Conservation (phyloP, 2,113 vertebrate species). For the Eira barbara region DNA sequence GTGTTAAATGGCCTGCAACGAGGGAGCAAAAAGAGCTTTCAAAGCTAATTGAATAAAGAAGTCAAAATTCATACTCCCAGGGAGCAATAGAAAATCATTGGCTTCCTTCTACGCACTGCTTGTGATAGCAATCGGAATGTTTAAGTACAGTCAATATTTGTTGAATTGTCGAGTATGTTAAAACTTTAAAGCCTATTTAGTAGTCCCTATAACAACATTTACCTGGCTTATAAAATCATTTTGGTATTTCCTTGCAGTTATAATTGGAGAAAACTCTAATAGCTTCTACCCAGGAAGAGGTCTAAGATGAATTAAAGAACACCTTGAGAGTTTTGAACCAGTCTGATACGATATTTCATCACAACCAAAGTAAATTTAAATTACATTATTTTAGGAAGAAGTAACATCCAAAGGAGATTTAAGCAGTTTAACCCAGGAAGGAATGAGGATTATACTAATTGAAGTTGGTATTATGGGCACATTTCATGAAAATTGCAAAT, state of each 20-base stretch:
- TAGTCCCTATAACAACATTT: constrained; percentile 15
- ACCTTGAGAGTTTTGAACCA: constrained; percentile 42
- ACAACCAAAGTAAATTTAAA: constrained; percentile 40
- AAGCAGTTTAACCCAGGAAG: neutral
- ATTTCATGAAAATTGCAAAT: constrained; percentile 40
- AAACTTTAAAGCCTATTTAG: neutral
- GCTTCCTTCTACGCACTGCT: neutral
- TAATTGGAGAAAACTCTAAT: constrained; percentile 27
- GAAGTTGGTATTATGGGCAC: neutral
- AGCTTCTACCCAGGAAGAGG: neutral
- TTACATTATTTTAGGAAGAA: constrained; percentile 40
- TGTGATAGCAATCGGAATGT: neutral
- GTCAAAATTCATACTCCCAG: constrained; percentile 1
- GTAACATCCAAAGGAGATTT: constrained; percentile 27
- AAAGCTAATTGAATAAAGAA: neutral
- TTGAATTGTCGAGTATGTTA: constrained; percentile 7
- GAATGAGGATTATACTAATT: constrained; percentile 39
- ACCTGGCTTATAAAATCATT: constrained; percentile 16
- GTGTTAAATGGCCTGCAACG: neutral
- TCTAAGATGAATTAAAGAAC: constrained; percentile 39
- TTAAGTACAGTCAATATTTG: constrained; percentile 47
- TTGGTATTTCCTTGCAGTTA: constrained; percentile 26
- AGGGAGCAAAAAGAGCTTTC: neutral
- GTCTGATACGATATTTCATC: constrained; percentile 40
- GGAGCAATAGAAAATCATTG: neutral